These are phyloP conservation scores for Gallinago undulata DNA, from an alignment of 2,113 vertebrate genomes.

Conservation along the genomic window DNA sequence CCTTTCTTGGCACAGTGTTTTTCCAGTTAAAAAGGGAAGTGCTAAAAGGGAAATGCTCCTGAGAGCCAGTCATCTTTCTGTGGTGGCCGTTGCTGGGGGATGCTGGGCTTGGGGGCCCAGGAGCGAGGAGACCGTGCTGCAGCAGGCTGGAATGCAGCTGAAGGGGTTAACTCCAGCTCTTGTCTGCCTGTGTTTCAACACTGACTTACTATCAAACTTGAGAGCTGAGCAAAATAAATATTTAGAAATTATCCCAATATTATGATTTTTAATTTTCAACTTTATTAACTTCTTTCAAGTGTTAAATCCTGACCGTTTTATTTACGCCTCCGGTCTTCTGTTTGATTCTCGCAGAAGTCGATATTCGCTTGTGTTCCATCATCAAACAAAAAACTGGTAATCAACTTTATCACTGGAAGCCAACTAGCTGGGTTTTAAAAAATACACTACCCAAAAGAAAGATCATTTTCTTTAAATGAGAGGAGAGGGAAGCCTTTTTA, in stretches of 20 bases:
- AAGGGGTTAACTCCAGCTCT: neutral
- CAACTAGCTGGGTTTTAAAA: slow-evolving; percentile 54
- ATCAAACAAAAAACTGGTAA: slow-evolving; percentile 72
- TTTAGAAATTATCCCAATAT: slow-evolving; percentile 78
- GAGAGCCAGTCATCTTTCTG: neutral
- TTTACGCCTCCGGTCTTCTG: slow-evolving; percentile 64
- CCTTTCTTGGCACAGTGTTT: accelerated
- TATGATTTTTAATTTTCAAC: slow-evolving; percentile 79
- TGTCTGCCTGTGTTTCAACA: neutral
- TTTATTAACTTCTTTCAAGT: slow-evolving; percentile 76
- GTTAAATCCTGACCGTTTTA: slow-evolving; percentile 65
- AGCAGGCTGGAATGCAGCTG: accelerated
- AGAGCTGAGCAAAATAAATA: slow-evolving; percentile 69
- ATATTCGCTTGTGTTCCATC: slow-evolving; percentile 64
- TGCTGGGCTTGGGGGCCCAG: neutral
- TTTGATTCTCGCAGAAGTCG: slow-evolving; percentile 71
- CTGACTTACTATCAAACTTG: slow-evolving; percentile 38
- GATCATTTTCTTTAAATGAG: slow-evolving; percentile 67
- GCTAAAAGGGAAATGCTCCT: neutral
- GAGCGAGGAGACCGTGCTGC: too few relatives aligned
- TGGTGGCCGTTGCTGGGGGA: neutral
- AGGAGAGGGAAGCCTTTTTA: slow-evolving; percentile 56
- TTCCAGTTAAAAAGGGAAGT: neutral
- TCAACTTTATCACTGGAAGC: slow-evolving; percentile 71
- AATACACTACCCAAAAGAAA: slow-evolving; percentile 61